phyloP scores from a whole-genome alignment of 2,797 vertebrate genomes.

The Staurois parvus region DNA sequence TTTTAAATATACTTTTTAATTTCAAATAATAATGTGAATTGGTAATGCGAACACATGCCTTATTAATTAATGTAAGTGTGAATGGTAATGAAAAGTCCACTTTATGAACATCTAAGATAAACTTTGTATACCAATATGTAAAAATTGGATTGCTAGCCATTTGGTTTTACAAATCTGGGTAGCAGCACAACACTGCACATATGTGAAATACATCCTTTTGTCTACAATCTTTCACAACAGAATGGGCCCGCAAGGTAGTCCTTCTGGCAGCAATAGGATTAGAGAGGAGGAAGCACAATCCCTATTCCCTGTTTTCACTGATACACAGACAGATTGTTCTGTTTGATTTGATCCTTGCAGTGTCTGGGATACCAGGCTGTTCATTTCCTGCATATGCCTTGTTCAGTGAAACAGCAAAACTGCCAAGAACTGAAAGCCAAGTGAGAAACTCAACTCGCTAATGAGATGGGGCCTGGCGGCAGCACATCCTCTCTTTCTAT shows the following conservation, averaged over 20 bases:
- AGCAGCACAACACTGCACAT: neutral
- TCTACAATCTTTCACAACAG: conserved; percentile 36
- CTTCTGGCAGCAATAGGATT: conserved; percentile 49
- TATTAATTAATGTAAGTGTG: too few species aligned
- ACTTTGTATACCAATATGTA: neutral
- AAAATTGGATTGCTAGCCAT: conserved; percentile 15
- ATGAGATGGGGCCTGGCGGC: conserved; percentile 59
- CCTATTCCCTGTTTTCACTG: conserved; percentile 47
- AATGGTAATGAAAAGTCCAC: neutral
- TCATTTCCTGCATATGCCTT: conserved; percentile 63
- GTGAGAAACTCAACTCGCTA: conserved; percentile 57
- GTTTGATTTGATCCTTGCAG: conserved; percentile 57
- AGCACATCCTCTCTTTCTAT: conserved; percentile 20
- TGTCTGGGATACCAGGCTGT: conserved; percentile 61
- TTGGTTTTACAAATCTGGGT: conserved; percentile 8
- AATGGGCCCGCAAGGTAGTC: conserved; percentile 40
- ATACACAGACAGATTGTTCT: conserved; percentile 60
- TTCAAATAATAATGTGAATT: too few species aligned
- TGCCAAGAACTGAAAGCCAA: conserved; percentile 61
- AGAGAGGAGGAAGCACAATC: conserved; percentile 34
- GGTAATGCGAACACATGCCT: too few species aligned
- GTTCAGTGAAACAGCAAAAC: conserved; percentile 62
- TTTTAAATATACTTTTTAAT: too few species aligned
- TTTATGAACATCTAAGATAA: neutral
- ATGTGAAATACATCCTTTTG: conserved; percentile 8